These are phyloP conservation scores for Hyposmocoma kahamanoa DNA, from an alignment of 1,140 invertebrate genomes.

Conservation along the genomic window DNA sequence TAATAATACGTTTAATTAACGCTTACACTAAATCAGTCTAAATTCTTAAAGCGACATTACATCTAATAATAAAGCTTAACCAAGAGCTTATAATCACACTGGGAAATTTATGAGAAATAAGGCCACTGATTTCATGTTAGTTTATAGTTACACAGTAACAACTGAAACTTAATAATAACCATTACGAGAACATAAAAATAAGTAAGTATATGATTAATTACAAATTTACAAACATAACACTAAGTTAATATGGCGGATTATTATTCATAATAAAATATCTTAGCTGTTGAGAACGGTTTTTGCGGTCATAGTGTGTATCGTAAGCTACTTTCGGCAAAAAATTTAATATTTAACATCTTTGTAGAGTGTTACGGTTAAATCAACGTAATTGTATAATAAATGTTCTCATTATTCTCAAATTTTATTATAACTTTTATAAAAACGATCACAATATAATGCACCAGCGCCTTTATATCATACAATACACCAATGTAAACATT, in stretches of 20 bases:
- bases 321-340: too few species aligned
- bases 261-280: too few species aligned
- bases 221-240: constrained; percentile 30
- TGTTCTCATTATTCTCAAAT: too few species aligned
- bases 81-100: constrained; percentile 62
- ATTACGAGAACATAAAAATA: constrained; percentile 1
- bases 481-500: constrained; percentile 38
- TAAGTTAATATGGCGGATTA: constrained; percentile 56
- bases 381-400: too few species aligned
- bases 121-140: constrained; percentile 46
- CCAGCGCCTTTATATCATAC: constrained; percentile 38
- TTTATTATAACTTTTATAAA: constrained; percentile 34
- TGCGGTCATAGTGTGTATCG: too few species aligned
- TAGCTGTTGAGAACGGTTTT: too few species aligned
- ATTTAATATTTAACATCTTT: too few species aligned
- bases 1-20: constrained; percentile 62
- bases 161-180: background rate
- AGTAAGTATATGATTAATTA: constrained; percentile 13
- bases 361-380: too few species aligned
- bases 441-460: constrained; percentile 61
- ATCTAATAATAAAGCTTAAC: constrained; percentile 67
- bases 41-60: constrained; percentile 68
- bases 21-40: constrained; percentile 73
- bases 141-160: constrained; percentile 4
- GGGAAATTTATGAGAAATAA: constrained; percentile 55